Conservation (phyloP, 2,113 vertebrate species). For the Apus apus region DNA sequence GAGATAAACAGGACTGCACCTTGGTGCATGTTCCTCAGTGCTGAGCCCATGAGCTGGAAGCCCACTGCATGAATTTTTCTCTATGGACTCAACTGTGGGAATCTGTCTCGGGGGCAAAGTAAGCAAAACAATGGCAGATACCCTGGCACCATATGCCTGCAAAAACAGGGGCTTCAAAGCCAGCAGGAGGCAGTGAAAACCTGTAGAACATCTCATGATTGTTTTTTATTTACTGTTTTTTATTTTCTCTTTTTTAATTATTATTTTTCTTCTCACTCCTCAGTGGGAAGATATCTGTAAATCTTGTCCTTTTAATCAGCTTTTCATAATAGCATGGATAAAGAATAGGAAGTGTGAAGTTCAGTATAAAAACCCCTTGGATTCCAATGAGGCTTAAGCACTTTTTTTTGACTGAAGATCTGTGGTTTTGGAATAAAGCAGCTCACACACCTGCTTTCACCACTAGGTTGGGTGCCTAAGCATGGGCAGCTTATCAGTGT, state of each 20-base stretch:
- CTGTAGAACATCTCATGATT: constrained; percentile 9
- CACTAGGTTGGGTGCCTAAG: constrained; percentile 17
- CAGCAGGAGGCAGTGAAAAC: constrained; percentile 35
- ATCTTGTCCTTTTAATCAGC: constrained; percentile 37
- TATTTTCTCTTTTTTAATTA: background rate
- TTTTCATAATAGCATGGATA: background rate
- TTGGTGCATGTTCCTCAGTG: background rate
- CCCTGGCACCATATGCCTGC: background rate
- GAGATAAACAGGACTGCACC: background rate
- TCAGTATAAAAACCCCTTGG: background rate
- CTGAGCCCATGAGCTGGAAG: background rate
- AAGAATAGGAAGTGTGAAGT: constrained; percentile 26
- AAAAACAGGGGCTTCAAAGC: background rate
- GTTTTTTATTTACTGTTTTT: background rate
- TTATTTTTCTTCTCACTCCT: background rate
- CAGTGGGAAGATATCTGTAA: background rate
- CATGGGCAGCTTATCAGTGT: background rate
- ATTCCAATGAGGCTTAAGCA: constrained; percentile 39
- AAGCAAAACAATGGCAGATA: background rate
- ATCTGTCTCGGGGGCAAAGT: background rate
- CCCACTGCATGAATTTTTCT: fast-evolving
- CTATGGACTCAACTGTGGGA: background rate
- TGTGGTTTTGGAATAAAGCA: background rate
- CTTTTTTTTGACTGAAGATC: constrained; percentile 4
- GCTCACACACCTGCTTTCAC: background rate